Percentiles rank a stretch among this genome's conserved stretches.
phyloP scores from a whole-genome alignment of 2,797 vertebrate species.

The Fringilla coelebs region DNA sequence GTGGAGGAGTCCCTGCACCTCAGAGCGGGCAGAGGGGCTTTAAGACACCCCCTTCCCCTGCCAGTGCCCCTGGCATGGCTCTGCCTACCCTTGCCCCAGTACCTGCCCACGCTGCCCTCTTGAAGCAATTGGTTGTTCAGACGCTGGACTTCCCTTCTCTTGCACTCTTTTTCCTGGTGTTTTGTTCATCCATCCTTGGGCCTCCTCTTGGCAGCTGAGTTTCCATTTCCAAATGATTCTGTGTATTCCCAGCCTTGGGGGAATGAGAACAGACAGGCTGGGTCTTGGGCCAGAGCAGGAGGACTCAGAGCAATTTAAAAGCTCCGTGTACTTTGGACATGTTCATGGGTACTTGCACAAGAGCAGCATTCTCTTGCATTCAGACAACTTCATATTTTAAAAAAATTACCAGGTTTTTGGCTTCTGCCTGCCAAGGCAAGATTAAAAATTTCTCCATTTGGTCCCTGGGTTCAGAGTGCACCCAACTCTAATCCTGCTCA shows the following conservation, averaged over 20 bases:
- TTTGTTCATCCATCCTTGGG: neutral
- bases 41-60: neutral
- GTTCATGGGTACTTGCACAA: neutral
- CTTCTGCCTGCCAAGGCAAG: neutral
- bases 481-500: neutral
- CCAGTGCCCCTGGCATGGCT: fast-evolving
- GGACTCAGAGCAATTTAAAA: neutral
- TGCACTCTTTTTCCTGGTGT: neutral
- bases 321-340: fast-evolving
- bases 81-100: neutral
- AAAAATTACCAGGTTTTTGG: neutral
- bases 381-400: neutral
- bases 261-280: neutral
- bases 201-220: neutral
- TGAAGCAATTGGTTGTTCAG: fast-evolving
- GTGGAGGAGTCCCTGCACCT: neutral
- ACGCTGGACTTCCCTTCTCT: neutral
- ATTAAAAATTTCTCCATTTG: neutral
- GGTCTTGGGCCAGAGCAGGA: neutral
- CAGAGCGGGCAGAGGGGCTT: neutral
- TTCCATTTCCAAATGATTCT: neutral
- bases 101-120: neutral
- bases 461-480: neutral
- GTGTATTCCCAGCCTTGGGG: neutral
- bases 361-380: neutral